Conservation (phyloP, 2,888 invertebrate species). For the Campopleginae sp. region DNA sequence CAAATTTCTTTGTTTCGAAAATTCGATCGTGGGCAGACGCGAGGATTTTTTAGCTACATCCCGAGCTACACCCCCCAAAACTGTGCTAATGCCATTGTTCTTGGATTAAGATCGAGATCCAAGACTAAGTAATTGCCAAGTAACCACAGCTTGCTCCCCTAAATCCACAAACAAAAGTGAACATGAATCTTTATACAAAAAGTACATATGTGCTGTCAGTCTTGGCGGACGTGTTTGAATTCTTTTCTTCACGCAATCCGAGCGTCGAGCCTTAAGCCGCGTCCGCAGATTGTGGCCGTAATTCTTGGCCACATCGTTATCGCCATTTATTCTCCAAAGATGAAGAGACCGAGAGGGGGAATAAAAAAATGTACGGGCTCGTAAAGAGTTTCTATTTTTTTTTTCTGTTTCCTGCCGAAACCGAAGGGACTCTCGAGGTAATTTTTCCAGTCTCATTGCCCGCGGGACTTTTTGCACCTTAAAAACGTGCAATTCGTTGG, state of each 20-base stretch:
- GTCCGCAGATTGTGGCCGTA: slow-evolving; percentile 66
- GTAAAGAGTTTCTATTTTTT: slow-evolving; percentile 37
- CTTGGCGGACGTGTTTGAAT: slow-evolving; percentile 63
- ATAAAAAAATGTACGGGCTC: slow-evolving; percentile 23
- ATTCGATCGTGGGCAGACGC: slow-evolving; percentile 1
- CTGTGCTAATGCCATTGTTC: slow-evolving; percentile 75
- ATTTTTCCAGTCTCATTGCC: neutral
- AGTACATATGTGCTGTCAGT: slow-evolving; percentile 9
- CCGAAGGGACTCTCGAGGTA: neutral
- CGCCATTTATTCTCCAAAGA: slow-evolving; percentile 47
- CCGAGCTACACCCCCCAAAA: slow-evolving; percentile 66
- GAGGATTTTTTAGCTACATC: slow-evolving; percentile 1
- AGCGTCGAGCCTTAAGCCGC: slow-evolving; percentile 53
- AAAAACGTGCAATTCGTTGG: neutral
- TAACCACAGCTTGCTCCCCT: slow-evolving; percentile 53
- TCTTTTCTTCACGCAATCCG: slow-evolving; percentile 72
- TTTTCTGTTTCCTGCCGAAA: neutral
- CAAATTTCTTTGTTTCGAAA: slow-evolving; percentile 43
- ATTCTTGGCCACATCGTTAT: slow-evolving; percentile 31
- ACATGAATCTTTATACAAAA: slow-evolving; percentile 1
- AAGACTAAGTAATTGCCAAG: slow-evolving; percentile 77
- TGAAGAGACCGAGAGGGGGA: slow-evolving; percentile 34
- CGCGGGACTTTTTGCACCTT: neutral
- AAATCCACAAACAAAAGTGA: slow-evolving; percentile 2
- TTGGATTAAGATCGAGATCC: slow-evolving; percentile 81